These are phyloP conservation scores for Amphipyra tragopoginis DNA, from an alignment of 2,888 invertebrate genomes.

Conservation along the genomic window DNA sequence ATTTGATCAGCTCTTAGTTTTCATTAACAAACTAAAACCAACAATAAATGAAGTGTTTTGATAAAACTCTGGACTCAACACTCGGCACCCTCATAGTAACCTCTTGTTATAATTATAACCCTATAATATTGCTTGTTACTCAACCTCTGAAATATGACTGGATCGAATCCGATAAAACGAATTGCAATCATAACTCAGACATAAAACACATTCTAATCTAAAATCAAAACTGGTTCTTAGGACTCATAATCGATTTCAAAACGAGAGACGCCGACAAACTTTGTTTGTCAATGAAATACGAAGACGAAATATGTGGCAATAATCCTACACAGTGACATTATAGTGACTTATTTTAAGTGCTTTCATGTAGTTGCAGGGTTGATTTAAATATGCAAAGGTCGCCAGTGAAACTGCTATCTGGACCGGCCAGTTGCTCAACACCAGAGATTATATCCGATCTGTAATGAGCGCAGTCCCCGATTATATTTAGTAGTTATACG, in stretches of 20 bases:
- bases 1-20: no score
- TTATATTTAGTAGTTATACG: constrained; percentile 24
- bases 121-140: constrained; percentile 22
- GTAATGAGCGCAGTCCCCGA: constrained; percentile 34
- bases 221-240: constrained; percentile 42
- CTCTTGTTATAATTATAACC: constrained; percentile 1
- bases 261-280: constrained; percentile 29
- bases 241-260: constrained; percentile 49
- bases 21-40: no score
- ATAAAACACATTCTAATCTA: constrained; percentile 46
- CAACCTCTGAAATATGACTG: constrained; percentile 39
- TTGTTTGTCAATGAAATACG: constrained; percentile 1
- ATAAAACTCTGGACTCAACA: no score
- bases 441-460: constrained; percentile 35
- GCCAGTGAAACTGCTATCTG: constrained; percentile 49
- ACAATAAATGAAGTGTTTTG: no score
- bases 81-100: neutral
- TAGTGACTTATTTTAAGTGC: constrained; percentile 35
- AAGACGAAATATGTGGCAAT: constrained; percentile 11
- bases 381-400: constrained; percentile 48
- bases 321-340: constrained; percentile 32
- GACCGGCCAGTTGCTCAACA: constrained; percentile 46
- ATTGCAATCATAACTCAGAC: constrained; percentile 43
- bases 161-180: constrained; percentile 40
- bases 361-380: constrained; percentile 6